These are phyloP conservation scores for Diadema setosum DNA, from an alignment of 35 echinoderm and acorn worm species.

Conservation along the genomic window DNA sequence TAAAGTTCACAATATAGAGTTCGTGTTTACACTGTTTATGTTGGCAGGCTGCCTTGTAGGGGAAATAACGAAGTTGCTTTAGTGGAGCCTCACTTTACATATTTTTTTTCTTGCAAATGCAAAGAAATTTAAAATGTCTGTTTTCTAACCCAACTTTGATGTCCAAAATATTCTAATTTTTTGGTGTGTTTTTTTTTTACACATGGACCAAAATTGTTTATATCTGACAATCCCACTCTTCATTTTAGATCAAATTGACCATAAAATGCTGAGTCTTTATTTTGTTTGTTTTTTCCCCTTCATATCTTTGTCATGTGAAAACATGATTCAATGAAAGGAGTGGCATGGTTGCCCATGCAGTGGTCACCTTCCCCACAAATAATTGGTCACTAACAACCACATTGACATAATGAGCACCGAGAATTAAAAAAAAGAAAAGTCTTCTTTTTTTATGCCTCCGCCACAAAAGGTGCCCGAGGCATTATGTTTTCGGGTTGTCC, in stretches of 20 bases:
- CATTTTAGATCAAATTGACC: background rate
- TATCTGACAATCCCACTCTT: background rate
- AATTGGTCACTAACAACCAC: background rate
- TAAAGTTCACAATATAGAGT: background rate
- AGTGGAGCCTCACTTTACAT: background rate
- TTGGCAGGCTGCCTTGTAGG: background rate
- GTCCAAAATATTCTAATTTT: background rate
- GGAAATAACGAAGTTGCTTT: background rate
- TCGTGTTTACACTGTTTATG: background rate
- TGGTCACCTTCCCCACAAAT: background rate
- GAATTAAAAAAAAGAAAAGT: background rate
- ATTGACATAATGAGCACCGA: background rate
- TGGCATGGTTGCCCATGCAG: background rate
- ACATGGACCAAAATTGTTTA: too few relatives aligned
- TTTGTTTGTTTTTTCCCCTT: background rate
- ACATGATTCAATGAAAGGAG: background rate
- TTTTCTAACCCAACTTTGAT: background rate
- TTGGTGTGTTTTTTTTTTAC: background rate
- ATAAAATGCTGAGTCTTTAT: background rate
- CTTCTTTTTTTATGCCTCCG: background rate
- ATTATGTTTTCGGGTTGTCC: too few relatives aligned
- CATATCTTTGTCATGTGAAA: background rate
- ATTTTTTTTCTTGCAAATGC: background rate
- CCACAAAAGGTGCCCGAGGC: too few relatives aligned
- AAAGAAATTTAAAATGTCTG: background rate